Evolutionary conservation across 2,888 invertebrate genomes (phyloP).

Genomic region (Drosophila suboccidentalis): DNA sequence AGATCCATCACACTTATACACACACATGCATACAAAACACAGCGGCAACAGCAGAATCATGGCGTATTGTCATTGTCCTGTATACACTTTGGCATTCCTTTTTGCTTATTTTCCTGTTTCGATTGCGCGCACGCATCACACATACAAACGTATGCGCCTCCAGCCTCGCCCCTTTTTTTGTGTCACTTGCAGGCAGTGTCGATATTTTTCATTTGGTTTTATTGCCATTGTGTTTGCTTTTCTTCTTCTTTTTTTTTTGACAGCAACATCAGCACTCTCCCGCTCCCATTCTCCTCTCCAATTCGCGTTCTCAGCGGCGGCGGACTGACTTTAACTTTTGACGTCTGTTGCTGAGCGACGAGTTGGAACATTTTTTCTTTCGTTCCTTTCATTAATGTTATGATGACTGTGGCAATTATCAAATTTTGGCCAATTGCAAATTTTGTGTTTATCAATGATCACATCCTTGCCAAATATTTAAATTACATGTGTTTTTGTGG

Average conservation of each 20-base stretch:
- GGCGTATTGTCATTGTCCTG: constrained; percentile 57
- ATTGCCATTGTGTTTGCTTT: constrained; percentile 25
- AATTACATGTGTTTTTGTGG: not conserved
- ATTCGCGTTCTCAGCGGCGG: constrained; percentile 5
- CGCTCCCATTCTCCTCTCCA: constrained; percentile 7
- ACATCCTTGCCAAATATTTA: constrained; percentile 1
- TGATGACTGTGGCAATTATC: constrained; percentile 23
- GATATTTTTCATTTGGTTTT: constrained; percentile 39
- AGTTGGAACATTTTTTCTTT: not conserved
- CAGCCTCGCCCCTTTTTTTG: constrained; percentile 39
- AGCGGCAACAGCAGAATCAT: constrained; percentile 7
- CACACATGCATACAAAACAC: constrained; percentile 9
- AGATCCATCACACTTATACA: constrained; percentile 35
- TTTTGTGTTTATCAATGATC: constrained; percentile 8
- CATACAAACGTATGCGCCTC: constrained; percentile 24
- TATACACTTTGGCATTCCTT: constrained; percentile 22
- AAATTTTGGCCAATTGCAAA: constrained; percentile 6
- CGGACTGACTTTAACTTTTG: constrained; percentile 17
- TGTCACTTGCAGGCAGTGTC: constrained; percentile 36
- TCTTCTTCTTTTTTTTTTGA: constrained; percentile 14
- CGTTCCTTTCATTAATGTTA: not conserved
- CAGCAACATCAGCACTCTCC: constrained; percentile 12
- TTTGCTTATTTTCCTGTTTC: constrained; percentile 39
- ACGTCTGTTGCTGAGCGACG: constrained; percentile 49
- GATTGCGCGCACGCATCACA: constrained; percentile 49